Evolutionary conservation across 1,140 invertebrate species (phyloP), one percentile per base, ranked within the genome.

Genomic region (Bemisia tabaci): DNA sequence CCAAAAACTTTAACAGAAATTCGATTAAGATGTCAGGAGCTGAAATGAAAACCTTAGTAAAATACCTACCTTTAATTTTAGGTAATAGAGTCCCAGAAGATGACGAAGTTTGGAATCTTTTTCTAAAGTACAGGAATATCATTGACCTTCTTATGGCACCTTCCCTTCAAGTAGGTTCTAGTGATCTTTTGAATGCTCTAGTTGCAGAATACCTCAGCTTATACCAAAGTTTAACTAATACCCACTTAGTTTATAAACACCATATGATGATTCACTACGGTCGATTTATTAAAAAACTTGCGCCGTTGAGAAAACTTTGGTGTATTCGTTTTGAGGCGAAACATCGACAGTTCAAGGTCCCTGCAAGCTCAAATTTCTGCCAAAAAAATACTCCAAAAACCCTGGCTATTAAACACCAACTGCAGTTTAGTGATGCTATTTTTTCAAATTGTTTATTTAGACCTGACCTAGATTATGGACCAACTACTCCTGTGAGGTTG

Each of bases 1-100:
- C 59, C 33, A 59, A 48, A 26, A 26, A 59, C 26, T 23, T 2
- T n/a, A 67, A 17, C 5, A 9, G 33, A 48, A 17, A 9, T 48
- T 5, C n/a, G n/a, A n/a, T 48, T 17, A 48, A 48, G 64, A 71
- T 71, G 62, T 67, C 65, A 17, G 65, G 65, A n/a, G 63, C 70
- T 24, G 70, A 70, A 64, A 71, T 69, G 67, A 59, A 64, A 33
- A 27, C 48, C 61, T 69, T 70, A 64, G 27, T 62, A 2, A 65
- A 60, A 59, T 61, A 68, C 59, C 67, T 71, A n/a, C 68, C 68
- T 62, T 66, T 72, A 22, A 71, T 71, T 33, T 60, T 70, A 12
- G 68, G 70, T 12, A 67, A 71, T 68, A 61, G 68, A 23, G 63
- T 71, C 48, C 67, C 66, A 48, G 48, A 65, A 17, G 39, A 65